Evolutionary conservation across 2,888 invertebrate species (phyloP), one percentile per base, ranked within the genome.

Genomic region (Ceramica pisi): DNA sequence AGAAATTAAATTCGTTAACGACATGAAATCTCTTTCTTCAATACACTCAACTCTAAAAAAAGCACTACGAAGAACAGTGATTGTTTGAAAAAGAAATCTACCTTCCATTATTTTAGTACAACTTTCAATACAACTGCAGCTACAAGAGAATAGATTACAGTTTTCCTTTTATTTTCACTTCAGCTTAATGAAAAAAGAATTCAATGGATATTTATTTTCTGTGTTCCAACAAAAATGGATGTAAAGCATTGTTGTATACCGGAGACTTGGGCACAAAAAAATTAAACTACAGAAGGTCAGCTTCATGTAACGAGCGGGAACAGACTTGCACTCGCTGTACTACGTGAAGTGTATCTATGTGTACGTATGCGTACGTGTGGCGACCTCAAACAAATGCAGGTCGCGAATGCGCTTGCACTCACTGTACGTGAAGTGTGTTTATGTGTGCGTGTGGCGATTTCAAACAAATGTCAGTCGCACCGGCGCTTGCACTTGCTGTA

Each of bases 121-220:
- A 53, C 51, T 63, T 78, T 67, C 67, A 67, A 78, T 78, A 70
- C 65, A 70, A 56, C 44, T 75, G 48, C 71, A 59, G 51, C 57
- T 66, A 50, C 21, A 67, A 23, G 38, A 51, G 63, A 57, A 82
- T 62, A 72, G 67, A 82, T 82, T 65, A 57, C 74, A 78, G 74
- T 72, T 53, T 71, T 60, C 51, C 71, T 71, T 38, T 68, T 81
- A 66, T 79, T 64, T 81, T 64, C 48, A 19, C 35, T 41, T 35
- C 46, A 68, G 31, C 57, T 57, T 68, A 61, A 73, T 62, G 59
- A 66, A 75, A 66, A 73, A 70, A 72, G 64, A 60, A 63, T 72
- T 51, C 67, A 74, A 77, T 71, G 56, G 67, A 81, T 83, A 79
- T 85, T 81, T 83, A 85, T 74, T 75, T 74, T 67, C 61, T 12